These are phyloP conservation scores for Hermaeophaga mercurialis DNA, from an alignment of 2,888 invertebrate genomes.

Conservation along the genomic window DNA sequence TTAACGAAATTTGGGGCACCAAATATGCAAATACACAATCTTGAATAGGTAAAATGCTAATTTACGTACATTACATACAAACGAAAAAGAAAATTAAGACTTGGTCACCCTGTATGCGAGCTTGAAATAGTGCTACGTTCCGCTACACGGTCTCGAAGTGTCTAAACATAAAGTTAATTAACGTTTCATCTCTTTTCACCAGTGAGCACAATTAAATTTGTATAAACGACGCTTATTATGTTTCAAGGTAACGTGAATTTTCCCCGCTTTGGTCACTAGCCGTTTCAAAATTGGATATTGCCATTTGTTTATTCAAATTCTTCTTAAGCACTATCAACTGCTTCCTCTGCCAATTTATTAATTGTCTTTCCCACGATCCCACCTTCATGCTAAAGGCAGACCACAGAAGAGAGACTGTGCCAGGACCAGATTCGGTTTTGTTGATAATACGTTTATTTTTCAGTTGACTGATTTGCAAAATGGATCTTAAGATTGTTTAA, in stretches of 20 bases:
- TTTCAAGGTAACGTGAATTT: conserved; percentile 29
- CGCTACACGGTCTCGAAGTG: conserved; percentile 12
- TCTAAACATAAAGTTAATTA: conserved; percentile 31
- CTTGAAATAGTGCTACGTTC: conserved; percentile 9
- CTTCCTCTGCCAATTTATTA: conserved; percentile 1
- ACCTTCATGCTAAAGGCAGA: no score
- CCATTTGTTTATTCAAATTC: background rate
- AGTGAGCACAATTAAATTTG: conserved; percentile 32
- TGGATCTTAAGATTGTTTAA: no score
- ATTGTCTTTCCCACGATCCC: no score
- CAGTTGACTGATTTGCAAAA: no score
- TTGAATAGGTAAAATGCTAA: no score
- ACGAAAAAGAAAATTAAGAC: no score
- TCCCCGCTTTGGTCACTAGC: conserved; percentile 25
- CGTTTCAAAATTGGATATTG: conserved; percentile 19
- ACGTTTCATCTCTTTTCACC: conserved; percentile 31
- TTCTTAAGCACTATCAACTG: background rate
- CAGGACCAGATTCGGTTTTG: no score
- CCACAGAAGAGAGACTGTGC: no score
- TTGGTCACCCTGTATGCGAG: conserved; percentile 5
- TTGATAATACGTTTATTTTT: no score
- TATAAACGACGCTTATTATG: conserved; percentile 32
- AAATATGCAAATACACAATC: no score
- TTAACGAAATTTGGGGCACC: no score
- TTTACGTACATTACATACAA: no score